Base-by-base conservation (phyloP, 2,888 invertebrate species). In the Dolichopus griseipennis region DNA sequence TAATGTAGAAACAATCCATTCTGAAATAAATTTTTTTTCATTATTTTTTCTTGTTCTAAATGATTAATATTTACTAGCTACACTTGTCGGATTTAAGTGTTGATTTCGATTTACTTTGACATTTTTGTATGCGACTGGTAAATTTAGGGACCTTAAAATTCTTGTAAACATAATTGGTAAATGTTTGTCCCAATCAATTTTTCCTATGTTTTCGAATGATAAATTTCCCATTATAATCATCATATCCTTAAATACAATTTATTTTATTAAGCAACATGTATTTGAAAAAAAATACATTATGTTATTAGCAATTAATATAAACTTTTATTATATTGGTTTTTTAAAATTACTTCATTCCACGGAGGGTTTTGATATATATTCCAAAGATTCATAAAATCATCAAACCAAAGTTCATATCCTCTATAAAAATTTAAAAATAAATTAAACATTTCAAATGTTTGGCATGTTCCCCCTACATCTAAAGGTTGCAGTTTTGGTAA, bases 181-280 rank as follows among this genome's bases (percentile, higher is more conserved):
- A 76, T 93, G 86, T 0, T 92, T 91, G 70, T 89, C 88, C 95
- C 95, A 97, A 78, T 97, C 88, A 64, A 96, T 88, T 67, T 88
- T 87, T 0, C 95, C 95, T 67, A 92, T 89, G 78, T 90, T 92
- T 73, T 86, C 83, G 73, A 84, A 84, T 0, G 92, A 90, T 65
- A 93, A 81, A 65, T 88, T 85, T 0, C 92, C 85, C 79, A 95
- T 88, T 65, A 95, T 81, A 75, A 85, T 84, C 81, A 93, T 86
- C 75, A 92, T 82, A 70, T 87, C 86, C 90, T 90, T 79, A 61
- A 82, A 22, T 37, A n/a, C 8, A 27, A 27, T 27, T 27, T 27
- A 27, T 4, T 27, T 4, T 27, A 27, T 27, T 27, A 72, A 68
- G 65, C 72, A 41, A 68, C 68, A 69, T 62, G 22, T 3, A 7